Percentiles rank a stretch among this genome's conserved stretches.
Evolutionary conservation across 2,888 invertebrate species (phyloP).

Genomic region (Noctua pronuba): DNA sequence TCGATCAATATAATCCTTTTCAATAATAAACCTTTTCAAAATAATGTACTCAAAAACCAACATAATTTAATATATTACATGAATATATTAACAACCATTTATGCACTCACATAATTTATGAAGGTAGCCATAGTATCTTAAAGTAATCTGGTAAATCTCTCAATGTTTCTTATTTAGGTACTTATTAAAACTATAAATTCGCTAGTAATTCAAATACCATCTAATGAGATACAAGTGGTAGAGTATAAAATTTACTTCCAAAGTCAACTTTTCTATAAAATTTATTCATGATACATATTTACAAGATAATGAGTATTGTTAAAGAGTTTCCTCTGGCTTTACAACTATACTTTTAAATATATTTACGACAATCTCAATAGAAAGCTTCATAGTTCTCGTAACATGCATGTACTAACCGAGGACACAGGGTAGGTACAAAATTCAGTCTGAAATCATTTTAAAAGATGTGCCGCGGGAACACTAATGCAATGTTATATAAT

Average conservation of each 20-base stretch:
- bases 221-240: conserved; percentile 90
- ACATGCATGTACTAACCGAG: conserved; percentile 18
- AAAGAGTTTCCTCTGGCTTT: conserved; percentile 78
- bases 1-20: conserved; percentile 84
- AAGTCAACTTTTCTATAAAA: conserved; percentile 79
- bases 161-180: conserved; percentile 83
- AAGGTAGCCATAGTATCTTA: conserved; percentile 89
- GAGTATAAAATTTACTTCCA: conserved; percentile 86
- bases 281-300: conserved; percentile 81
- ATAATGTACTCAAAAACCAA: conserved; percentile 85
- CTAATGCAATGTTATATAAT: conserved; percentile 33
- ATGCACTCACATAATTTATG: conserved; percentile 84
- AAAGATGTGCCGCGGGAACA: conserved; percentile 34
- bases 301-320: conserved; percentile 89
- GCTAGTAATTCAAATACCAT: conserved; percentile 89
- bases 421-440: conserved; percentile 52
- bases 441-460: conserved; percentile 62
- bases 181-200: conserved; percentile 88
- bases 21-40: conserved; percentile 83
- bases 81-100: conserved; percentile 89
- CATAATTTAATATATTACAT: conserved; percentile 86
- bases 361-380: conserved; percentile 59
- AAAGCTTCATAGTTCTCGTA: conserved; percentile 49
- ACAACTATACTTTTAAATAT: conserved; percentile 70
- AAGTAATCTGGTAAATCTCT: conserved; percentile 89